These are phyloP conservation scores for Cryptocephalus primarius DNA, from an alignment of 2,888 invertebrate genomes.

Conservation along the genomic window DNA sequence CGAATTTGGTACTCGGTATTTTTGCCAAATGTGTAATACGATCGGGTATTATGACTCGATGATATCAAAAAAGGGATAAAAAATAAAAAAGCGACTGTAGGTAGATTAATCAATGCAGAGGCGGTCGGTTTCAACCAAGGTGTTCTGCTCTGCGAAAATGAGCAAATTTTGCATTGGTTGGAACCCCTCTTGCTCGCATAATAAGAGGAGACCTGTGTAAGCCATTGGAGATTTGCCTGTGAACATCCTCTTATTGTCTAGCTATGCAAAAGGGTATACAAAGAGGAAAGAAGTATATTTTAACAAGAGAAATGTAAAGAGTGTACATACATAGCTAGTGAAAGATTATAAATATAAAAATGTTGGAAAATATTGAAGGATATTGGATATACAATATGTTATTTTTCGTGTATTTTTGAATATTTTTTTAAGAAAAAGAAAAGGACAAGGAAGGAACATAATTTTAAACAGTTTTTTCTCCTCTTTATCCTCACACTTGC, in stretches of 20 bases:
- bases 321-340: constrained; percentile 21
- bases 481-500: constrained; percentile 2
- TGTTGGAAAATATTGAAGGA: constrained; percentile 19
- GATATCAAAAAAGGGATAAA: too few relatives aligned
- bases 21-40: not conserved
- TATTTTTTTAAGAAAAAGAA: constrained; percentile 15
- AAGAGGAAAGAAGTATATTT: constrained; percentile 19
- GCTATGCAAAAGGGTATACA: constrained; percentile 14
- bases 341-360: constrained; percentile 25
- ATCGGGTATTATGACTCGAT: not conserved
- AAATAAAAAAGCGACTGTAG: not conserved
- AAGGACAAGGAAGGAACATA: too few relatives aligned
- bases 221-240: not conserved
- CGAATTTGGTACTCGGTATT: constrained; percentile 12
- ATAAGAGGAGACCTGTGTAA: not conserved
- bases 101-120: not conserved
- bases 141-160: too few relatives aligned
- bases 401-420: constrained; percentile 17
- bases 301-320: constrained; percentile 18
- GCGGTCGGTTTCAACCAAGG: too few relatives aligned
- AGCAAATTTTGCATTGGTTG: too few relatives aligned
- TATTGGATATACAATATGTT: constrained; percentile 19
- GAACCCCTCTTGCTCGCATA: too few relatives aligned
- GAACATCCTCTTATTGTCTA: not conserved
- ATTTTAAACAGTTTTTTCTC: too few relatives aligned